A percentile compares a stretch with the other conserved stretches of the same genome.
phyloP scores from a whole-genome alignment of 92 coral and sea anemone genomes.

The Palythoa grandiflora region DNA sequence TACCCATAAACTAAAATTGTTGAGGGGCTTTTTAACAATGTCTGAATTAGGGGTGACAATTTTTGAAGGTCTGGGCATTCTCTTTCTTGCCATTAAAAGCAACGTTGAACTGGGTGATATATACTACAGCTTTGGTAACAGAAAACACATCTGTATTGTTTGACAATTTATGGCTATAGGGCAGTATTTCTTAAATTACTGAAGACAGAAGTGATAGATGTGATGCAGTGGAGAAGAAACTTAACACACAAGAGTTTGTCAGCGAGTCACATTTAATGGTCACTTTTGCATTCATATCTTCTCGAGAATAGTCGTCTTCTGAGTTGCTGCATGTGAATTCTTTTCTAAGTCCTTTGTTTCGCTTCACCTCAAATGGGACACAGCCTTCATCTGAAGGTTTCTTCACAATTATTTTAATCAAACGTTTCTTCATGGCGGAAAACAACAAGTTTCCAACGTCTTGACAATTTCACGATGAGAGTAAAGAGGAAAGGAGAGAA shows the following conservation, averaged over 20 bases:
- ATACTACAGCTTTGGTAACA: too few relatives aligned
- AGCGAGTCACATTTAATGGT: background rate
- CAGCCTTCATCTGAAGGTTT: background rate
- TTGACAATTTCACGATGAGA: background rate
- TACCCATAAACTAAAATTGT: constrained; percentile 15
- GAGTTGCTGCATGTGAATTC: background rate
- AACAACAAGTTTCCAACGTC: background rate
- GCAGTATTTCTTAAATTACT: background rate
- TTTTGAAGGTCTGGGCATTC: background rate
- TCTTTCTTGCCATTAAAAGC: background rate
- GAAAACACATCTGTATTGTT: background rate
- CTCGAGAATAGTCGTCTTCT: background rate
- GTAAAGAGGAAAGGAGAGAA: background rate
- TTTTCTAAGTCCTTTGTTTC: background rate
- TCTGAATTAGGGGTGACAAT: background rate
- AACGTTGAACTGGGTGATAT: background rate
- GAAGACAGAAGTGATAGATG: background rate
- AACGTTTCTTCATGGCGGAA: background rate
- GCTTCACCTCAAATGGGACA: background rate
- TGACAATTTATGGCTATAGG: background rate
- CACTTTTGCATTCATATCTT: background rate
- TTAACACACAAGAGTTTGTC: background rate
- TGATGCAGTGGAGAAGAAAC: background rate
- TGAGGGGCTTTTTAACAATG: constrained; percentile 1
- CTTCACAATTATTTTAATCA: background rate